Evolutionary conservation across 2,888 invertebrate genomes (phyloP).

Genomic region (Geophilus truncorum): DNA sequence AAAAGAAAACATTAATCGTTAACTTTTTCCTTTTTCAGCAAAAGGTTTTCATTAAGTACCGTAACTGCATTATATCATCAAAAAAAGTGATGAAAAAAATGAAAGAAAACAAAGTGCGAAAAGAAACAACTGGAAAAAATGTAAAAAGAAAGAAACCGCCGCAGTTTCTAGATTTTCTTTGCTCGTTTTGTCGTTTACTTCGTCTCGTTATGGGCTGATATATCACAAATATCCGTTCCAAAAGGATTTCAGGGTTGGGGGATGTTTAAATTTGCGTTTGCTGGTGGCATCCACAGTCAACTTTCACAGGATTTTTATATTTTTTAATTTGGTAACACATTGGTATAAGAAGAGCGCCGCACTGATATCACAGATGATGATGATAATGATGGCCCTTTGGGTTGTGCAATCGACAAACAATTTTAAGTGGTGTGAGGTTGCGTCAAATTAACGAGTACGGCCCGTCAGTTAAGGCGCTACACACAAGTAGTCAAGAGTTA

Average conservation of each 20-base stretch:
- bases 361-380: not conserved
- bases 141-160: not conserved
- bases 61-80: not conserved
- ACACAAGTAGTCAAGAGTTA: constrained; percentile 97
- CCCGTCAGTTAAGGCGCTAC: constrained; percentile 98
- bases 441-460: constrained; percentile 84
- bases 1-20: not conserved
- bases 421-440: not conserved
- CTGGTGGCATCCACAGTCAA: constrained; percentile 5
- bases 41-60: too few relatives aligned
- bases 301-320: not conserved
- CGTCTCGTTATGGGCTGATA: not conserved
- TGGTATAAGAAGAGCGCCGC: not conserved
- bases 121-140: not conserved
- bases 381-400: not conserved
- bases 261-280: not conserved
- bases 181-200: not conserved
- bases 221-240: not conserved
- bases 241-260: not conserved
- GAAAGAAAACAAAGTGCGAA: not conserved
- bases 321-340: not conserved
- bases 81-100: not conserved
- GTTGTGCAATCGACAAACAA: constrained; percentile 11
- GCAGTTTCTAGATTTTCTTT: not conserved
- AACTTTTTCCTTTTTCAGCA: not conserved